Percentiles rank a stretch among this genome's conserved stretches.
These are phyloP conservation scores for Dunckerocampus dactyliophorus DNA, from an alignment of 2,113 vertebrate genomes.

Conservation along the genomic window DNA sequence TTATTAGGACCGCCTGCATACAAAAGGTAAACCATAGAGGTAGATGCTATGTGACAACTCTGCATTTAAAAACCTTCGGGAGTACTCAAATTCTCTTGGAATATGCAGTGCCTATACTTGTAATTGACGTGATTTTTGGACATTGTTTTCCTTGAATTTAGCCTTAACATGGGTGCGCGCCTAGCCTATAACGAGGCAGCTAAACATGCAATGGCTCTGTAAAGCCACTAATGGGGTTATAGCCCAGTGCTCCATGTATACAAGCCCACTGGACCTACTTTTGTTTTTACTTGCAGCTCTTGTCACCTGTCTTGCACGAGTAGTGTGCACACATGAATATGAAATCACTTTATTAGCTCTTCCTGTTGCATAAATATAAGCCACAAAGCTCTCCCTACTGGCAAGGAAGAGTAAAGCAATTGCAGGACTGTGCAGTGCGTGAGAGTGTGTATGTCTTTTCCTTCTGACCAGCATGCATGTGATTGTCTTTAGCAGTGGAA, in stretches of 20 bases:
- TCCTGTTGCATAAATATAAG: not conserved
- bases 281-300: conserved; percentile 1
- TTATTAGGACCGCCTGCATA: conserved; percentile 15
- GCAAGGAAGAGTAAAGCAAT: conserved; percentile 47
- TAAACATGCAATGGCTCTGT: conserved; percentile 58
- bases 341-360: not conserved
- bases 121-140: not conserved
- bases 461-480: conserved; percentile 13
- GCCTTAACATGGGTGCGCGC: conserved; percentile 45
- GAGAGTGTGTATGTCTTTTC: conserved; percentile 7
- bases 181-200: conserved; percentile 50
- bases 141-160: conserved; percentile 36
- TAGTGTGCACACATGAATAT: not conserved
- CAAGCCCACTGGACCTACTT: conserved; percentile 11
- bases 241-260: conserved; percentile 56
- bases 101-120: not conserved
- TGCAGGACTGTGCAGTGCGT: conserved; percentile 15
- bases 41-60: not conserved
- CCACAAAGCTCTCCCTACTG: conserved; percentile 56
- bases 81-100: not conserved
- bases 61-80: conserved; percentile 14
- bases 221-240: conserved; percentile 61
- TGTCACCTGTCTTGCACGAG: conserved; percentile 17
- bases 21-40: conserved; percentile 19
- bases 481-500: conserved; percentile 26